Conservation (phyloP, 2,113 vertebrate species). For the Helogale parvula region DNA sequence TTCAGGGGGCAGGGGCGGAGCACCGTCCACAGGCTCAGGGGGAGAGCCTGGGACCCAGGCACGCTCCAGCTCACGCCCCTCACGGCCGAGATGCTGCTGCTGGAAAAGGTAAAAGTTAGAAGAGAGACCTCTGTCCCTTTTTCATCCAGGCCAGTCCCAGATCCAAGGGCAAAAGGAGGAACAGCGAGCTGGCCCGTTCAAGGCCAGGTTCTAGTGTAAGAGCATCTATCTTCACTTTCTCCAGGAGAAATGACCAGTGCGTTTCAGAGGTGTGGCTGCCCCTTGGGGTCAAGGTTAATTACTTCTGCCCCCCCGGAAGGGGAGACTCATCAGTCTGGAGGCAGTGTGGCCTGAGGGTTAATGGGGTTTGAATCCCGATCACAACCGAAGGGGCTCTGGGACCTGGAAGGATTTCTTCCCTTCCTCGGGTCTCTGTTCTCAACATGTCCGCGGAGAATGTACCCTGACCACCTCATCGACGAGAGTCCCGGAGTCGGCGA, state of each 20-base stretch:
- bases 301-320: neutral
- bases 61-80: fast-evolving
- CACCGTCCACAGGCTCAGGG: fast-evolving
- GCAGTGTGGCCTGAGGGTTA: neutral
- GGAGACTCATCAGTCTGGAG: neutral
- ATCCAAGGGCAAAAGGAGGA: neutral
- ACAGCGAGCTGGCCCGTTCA: neutral
- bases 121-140: neutral
- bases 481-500: fast-evolving
- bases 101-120: neutral
- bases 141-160: neutral
- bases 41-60: fast-evolving
- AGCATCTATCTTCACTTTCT: neutral
- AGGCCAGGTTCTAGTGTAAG: neutral
- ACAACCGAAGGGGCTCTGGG: neutral
- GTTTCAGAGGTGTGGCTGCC: neutral
- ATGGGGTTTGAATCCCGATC: neutral
- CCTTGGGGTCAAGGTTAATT: neutral
- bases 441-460: fast-evolving
- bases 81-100: neutral
- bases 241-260: neutral
- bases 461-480: no score
- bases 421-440: neutral
- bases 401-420: neutral
- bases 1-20: neutral